Base-by-base conservation (phyloP, 2,113 vertebrate species). In the Pangasianodon hypophthalmus region DNA sequence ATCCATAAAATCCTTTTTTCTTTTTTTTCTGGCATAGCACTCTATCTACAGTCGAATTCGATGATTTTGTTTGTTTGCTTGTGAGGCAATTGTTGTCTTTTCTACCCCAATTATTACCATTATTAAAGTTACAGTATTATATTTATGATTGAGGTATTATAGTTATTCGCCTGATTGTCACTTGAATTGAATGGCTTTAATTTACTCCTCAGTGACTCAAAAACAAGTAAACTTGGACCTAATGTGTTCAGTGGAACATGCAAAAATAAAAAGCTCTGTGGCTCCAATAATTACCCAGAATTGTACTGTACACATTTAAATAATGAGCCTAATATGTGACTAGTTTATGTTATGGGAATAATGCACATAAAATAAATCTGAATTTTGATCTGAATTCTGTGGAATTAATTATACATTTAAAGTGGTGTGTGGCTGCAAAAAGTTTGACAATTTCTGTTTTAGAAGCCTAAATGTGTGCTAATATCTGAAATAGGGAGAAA, bases 1-100 rank as follows among this genome's bases (percentile, higher is more conserved):
- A 69, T 46, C 9, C 5, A 50, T 37, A 37, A 37, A 13, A 14
- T 69, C 21, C 44, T 44, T 44, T 75, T 73, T 73, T 37, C 90
- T 91, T 91, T 93, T 86, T 91, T 54, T 64, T 84, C 29, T n/a
- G n/a, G 24, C 24, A 71, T 37, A 87, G 60, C 75, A 87, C 19
- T 50, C 29, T 58, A 13, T 26, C 37, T 19, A 91, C 9, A 14
- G 84, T 9, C 14, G 80, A 73, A 52, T 56, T 85, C 48, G 81
- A 52, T 90, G 60, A 73, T 91, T 26, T 87, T 54, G 0, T 77
- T 50, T 84, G 64, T 6, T 85, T 67, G 84, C 80, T 91, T 92
- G 84, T 93, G 56, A 75, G 90, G 84, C 77, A 86, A 85, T 84
- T 89, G 9, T 26, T 37, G 88, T 44, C 46, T 92, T 91, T 41